Base-by-base conservation (phyloP, 2,113 vertebrate species). In the Nematolebias whitei region DNA sequence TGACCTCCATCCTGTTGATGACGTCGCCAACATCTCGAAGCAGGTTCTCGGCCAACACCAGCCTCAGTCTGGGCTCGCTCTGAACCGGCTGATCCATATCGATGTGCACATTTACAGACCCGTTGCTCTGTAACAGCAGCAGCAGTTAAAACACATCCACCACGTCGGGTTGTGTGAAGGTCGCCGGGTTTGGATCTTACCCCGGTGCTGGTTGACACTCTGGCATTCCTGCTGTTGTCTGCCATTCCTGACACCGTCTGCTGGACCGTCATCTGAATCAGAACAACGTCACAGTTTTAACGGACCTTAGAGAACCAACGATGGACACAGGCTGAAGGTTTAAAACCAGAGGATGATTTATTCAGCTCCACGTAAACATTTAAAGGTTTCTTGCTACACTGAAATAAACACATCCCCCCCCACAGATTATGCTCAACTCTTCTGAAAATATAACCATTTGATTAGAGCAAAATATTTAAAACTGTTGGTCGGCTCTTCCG, bases 41-140 rank as follows among this genome's bases (percentile, higher is more conserved):
- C 88, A 97, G 91, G 68, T 95, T 95, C 83, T 96, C 95, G 4
- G 95, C 95, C 87, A 96, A 81, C 41, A 96, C 91, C 44, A 97
- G 92, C 63, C 96, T 90, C 29, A 96, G 91, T n/a, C 96, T 89
- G 0, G 96, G 94, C 74, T 96, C 96, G 14, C 96, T 96, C 91
- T 96, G 88, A 29, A 93, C 79, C 2, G 90, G 88, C 48, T 93
- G 93, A 79, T 96, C 95, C 95, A 97, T 91, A 78, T 96, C 95
- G 54, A 96, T 95, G 89, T 95, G 95, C 72, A 96, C 93, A 60
- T 96, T 95, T 82, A 96, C 93, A 20, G 94, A 94, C 43, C 95
- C 94, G 29, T 93, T 93, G 78, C 81, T 92, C 93, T 94, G 77
- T n/a, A 75, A 84, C 45, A 39, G 66, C 22, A 23, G 8, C 15